phyloP scores from a whole-genome alignment of 2,888 invertebrate species.

The Cenopis cana region DNA sequence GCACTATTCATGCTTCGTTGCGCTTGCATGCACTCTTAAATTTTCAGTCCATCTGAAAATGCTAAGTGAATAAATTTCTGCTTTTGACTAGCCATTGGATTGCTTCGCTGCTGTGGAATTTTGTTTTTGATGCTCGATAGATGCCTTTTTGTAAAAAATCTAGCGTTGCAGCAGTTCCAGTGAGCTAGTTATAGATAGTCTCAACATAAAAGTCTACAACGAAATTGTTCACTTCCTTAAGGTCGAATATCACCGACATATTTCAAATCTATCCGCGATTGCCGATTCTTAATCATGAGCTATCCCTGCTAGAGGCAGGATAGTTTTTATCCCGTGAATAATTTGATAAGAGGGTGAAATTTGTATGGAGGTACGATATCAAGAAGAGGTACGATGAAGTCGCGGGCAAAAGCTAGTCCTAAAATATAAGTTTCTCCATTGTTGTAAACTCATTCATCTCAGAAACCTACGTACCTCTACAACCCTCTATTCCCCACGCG shows the following conservation, averaged over 20 bases:
- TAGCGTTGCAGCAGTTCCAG: no score
- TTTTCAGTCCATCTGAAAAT: conserved; percentile 27
- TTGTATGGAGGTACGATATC: not conserved
- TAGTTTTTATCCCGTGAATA: not conserved
- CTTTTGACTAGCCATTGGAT: conserved; percentile 9
- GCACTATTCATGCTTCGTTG: conserved; percentile 36
- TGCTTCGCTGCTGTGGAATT: not conserved
- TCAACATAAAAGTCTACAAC: no score
- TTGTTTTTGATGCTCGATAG: not conserved
- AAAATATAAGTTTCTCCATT: not conserved
- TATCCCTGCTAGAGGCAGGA: not conserved
- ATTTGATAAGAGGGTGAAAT: not conserved
- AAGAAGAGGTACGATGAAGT: no score
- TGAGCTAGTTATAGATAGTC: no score
- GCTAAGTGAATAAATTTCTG: conserved; percentile 21
- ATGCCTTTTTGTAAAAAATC: not conserved
- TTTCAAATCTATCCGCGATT: no score
- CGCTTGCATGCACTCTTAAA: conserved; percentile 30
- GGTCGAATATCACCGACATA: no score
- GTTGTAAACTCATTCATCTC: conserved; percentile 7
- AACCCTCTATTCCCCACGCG: conserved; percentile 11
- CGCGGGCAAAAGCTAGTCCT: not conserved
- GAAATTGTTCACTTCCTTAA: no score
- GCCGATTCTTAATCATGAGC: no score
- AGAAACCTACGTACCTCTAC: not conserved